These are phyloP conservation scores for Apomyelois bistriatella DNA, from an alignment of 2,888 invertebrate genomes.

Conservation along the genomic window DNA sequence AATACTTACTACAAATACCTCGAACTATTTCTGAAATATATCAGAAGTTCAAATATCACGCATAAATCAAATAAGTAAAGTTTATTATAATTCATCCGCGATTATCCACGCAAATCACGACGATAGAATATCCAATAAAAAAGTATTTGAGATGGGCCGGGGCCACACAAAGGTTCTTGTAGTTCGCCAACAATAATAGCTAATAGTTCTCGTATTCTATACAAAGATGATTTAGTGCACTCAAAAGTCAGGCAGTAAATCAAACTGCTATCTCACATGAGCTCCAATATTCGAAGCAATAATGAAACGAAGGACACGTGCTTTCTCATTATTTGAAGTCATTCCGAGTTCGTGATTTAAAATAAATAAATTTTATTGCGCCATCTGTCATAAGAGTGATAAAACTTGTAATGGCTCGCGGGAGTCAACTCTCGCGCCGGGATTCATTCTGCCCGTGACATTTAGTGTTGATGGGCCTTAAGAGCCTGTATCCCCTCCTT, in stretches of 20 bases:
- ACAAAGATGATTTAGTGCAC: conserved; percentile 73
- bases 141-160: conserved; percentile 40
- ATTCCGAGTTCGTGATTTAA: conserved; percentile 61
- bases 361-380: conserved; percentile 74
- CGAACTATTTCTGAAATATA: conserved; percentile 24
- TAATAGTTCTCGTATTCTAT: conserved; percentile 77
- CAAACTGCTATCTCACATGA: conserved; percentile 58
- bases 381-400: conserved; percentile 73
- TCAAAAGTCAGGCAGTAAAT: conserved; percentile 75
- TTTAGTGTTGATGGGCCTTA: conserved; percentile 64
- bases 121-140: conserved; percentile 51
- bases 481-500: too few relatives aligned
- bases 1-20: conserved; percentile 16
- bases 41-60: conserved; percentile 32
- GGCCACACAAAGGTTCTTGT: conserved; percentile 58
- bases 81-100: conserved; percentile 43
- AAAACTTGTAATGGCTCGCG: conserved; percentile 62
- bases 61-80: conserved; percentile 35
- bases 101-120: conserved; percentile 61
- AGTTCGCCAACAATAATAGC: conserved; percentile 74
- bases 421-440: conserved; percentile 49
- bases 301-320: conserved; percentile 66
- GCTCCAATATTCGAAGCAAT: conserved; percentile 49
- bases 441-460: conserved; percentile 58
- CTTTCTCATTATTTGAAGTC: conserved; percentile 69